Percentiles rank a stretch among this genome's conserved stretches.
phyloP scores from a whole-genome alignment of 2,797 vertebrate genomes.

The Arnoldichthys spilopterus region DNA sequence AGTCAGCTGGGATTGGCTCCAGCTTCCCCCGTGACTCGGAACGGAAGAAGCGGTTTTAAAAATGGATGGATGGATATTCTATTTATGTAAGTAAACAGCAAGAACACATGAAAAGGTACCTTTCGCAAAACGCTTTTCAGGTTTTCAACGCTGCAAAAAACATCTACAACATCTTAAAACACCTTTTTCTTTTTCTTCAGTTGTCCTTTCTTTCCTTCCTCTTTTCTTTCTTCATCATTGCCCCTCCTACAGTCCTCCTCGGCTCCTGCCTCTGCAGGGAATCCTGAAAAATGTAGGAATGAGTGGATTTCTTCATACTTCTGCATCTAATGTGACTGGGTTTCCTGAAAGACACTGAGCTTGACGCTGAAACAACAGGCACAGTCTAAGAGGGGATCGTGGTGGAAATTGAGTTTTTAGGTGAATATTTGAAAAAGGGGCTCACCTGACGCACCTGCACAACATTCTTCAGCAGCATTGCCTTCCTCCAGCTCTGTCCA shows the following conservation, averaged over 20 bases:
- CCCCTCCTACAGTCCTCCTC: neutral
- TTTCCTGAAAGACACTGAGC: too few relatives aligned
- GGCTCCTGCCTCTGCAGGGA: neutral
- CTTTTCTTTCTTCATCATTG: neutral
- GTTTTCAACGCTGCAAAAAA: too few relatives aligned
- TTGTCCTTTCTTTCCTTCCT: neutral
- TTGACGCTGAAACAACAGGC: neutral
- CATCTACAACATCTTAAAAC: too few relatives aligned
- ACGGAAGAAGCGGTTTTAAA: too few relatives aligned
- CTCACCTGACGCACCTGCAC: neutral
- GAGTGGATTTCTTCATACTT: neutral
- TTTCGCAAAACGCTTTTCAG: too few relatives aligned
- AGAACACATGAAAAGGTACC: too few relatives aligned
- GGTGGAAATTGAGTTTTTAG: too few relatives aligned
- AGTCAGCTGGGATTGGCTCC: too few relatives aligned
- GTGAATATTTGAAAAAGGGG: neutral
- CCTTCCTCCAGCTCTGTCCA: neutral
- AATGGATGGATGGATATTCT: too few relatives aligned
- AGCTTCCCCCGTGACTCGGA: too few relatives aligned
- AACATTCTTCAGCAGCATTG: neutral
- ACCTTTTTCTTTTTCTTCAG: slow-evolving; percentile 34
- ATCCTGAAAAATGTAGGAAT: slow-evolving; percentile 1
- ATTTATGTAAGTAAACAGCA: too few relatives aligned
- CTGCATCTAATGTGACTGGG: neutral
- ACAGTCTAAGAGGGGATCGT: too few relatives aligned